These are phyloP conservation scores for Dolichotis patagonum DNA, from an alignment of 2,113 vertebrate species.

Conservation along the genomic window DNA sequence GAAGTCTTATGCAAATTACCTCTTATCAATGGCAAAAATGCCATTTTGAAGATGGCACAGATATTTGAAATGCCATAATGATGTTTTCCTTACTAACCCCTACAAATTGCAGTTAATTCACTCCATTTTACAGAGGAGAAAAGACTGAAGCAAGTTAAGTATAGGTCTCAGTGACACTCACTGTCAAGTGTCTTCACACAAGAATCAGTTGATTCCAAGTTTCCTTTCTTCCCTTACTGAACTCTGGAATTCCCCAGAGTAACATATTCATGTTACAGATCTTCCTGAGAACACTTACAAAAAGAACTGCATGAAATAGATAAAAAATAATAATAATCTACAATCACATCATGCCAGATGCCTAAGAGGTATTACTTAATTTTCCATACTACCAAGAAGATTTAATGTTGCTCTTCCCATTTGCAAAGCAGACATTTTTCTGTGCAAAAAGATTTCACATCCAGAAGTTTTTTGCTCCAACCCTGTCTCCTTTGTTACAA, in stretches of 20 bases:
- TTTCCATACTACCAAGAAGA: not conserved
- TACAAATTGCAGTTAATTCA: not conserved
- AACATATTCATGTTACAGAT: not conserved
- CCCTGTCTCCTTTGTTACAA: not conserved
- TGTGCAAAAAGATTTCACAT: not conserved
- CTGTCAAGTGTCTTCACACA: not conserved
- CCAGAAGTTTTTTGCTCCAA: not conserved
- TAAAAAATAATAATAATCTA: not conserved
- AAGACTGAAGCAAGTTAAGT: fast-evolving
- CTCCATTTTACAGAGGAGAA: not conserved
- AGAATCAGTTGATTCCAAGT: not conserved
- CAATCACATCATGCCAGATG: fast-evolving
- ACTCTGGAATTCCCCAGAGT: not conserved
- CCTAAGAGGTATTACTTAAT: not conserved
- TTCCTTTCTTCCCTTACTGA: not conserved
- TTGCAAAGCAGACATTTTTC: not conserved
- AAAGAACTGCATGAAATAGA: not conserved
- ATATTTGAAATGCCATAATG: not conserved
- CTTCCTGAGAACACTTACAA: not conserved
- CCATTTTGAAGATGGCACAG: not conserved
- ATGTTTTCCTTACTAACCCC: not conserved
- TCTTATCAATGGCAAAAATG: not conserved
- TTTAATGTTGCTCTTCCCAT: not conserved
- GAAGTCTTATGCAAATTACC: not conserved
- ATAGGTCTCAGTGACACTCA: fast-evolving